These are phyloP conservation scores for Neosilurus hyrtlii DNA, from an alignment of 2,797 vertebrate species.

Conservation along the genomic window DNA sequence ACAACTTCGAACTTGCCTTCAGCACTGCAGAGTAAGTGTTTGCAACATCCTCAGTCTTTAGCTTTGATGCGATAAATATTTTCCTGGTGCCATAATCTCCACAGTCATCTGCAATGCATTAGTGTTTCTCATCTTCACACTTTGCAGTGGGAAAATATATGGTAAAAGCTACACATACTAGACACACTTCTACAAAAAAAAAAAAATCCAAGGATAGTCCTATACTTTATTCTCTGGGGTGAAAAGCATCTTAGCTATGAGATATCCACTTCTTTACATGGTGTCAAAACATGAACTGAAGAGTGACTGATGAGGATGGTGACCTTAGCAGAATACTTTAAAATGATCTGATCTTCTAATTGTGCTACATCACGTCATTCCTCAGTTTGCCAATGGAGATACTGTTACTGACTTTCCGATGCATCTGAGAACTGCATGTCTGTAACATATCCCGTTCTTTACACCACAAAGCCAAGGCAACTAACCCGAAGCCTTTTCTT, in stretches of 20 bases:
- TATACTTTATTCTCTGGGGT: neutral
- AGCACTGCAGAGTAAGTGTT: slow-evolving; percentile 89
- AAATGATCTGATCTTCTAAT: slow-evolving; percentile 39
- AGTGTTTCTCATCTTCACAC: slow-evolving; percentile 1
- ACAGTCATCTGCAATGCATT: slow-evolving; percentile 37
- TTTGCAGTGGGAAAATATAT: neutral
- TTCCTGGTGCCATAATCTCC: slow-evolving; percentile 14
- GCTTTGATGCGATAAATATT: slow-evolving; percentile 21
- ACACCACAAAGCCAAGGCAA: slow-evolving; percentile 45
- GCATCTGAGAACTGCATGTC: slow-evolving; percentile 45
- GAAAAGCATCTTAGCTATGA: neutral
- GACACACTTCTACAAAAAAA: neutral
- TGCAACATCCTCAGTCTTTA: slow-evolving; percentile 20
- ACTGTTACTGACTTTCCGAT: slow-evolving; percentile 55
- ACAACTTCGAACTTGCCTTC: slow-evolving; percentile 95
- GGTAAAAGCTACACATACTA: neutral
- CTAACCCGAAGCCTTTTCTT: slow-evolving; percentile 37
- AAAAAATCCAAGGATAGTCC: neutral
- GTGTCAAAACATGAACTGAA: slow-evolving; percentile 26
- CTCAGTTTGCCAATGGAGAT: slow-evolving; percentile 41
- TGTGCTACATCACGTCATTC: slow-evolving; percentile 41
- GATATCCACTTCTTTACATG: slow-evolving; percentile 8
- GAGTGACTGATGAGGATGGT: slow-evolving; percentile 31
- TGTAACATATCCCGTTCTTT: slow-evolving; percentile 48
- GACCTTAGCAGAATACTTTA: slow-evolving; percentile 31